Conservation (phyloP, 2,113 vertebrate genomes). For the Myotis brandtii region DNA sequence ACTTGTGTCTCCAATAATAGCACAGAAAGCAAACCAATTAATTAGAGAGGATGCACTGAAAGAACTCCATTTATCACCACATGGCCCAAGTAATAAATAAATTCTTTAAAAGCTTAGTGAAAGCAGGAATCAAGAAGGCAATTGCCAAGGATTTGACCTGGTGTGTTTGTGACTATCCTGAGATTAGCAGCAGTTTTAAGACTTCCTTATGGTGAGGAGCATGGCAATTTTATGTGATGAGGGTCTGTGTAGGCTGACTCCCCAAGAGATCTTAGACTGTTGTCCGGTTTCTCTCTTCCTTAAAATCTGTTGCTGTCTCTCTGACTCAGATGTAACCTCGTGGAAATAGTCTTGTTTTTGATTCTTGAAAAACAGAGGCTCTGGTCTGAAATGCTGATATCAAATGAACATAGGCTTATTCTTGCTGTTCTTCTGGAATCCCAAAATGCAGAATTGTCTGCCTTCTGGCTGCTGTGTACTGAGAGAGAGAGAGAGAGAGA, state of each 20-base stretch:
- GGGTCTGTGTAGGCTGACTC: not conserved
- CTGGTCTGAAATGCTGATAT: not conserved
- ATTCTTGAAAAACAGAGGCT: not conserved
- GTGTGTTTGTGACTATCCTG: not conserved
- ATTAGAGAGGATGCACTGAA: constrained; percentile 78
- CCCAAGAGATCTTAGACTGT: not conserved
- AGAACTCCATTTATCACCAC: constrained; percentile 82
- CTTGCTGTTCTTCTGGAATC: not conserved
- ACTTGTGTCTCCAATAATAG: constrained; percentile 69
- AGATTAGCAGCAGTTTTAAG: not conserved
- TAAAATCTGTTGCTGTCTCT: not conserved
- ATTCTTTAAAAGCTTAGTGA: constrained; percentile 79
- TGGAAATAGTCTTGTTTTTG: not conserved
- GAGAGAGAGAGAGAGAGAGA: not conserved
- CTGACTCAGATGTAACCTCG: not conserved
- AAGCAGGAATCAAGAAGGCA: constrained; percentile 67
- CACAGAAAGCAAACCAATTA: constrained; percentile 79
- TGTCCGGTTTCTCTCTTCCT: not conserved
- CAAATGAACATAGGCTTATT: not conserved
- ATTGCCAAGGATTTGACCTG: not conserved
- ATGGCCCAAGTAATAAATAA: constrained; percentile 77
- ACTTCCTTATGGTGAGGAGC: not conserved
- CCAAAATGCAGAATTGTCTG: not conserved
- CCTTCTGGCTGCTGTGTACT: not conserved
- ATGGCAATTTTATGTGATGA: not conserved